A percentile compares a stretch with the other conserved stretches of the same genome.
phyloP scores from a whole-genome alignment of 2,888 invertebrate genomes.

The Nemurella pictetii region DNA sequence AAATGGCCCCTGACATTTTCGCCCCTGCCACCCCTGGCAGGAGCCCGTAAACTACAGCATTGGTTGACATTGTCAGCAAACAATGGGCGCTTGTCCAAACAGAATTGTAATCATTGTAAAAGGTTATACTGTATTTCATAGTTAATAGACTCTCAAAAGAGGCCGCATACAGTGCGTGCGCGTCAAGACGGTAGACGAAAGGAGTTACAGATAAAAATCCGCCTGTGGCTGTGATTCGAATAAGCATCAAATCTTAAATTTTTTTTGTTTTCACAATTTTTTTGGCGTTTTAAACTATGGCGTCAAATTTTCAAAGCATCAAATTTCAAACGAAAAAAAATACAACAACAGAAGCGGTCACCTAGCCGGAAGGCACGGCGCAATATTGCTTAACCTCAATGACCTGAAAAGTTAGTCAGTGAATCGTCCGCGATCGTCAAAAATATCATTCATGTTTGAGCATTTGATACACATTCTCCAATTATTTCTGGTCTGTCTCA shows the following conservation, averaged over 20 bases:
- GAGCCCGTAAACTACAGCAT: constrained; percentile 6
- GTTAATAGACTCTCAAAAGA: constrained; percentile 42
- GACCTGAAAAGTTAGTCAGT: too few species aligned
- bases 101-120: constrained; percentile 43
- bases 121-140: constrained; percentile 40
- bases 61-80: constrained; percentile 16
- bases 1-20: constrained; percentile 23
- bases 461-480: too few species aligned
- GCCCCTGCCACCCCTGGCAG: constrained; percentile 3
- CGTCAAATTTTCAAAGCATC: too few species aligned
- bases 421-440: too few species aligned
- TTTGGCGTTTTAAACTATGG: too few species aligned
- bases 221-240: too few species aligned
- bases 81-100: constrained; percentile 39
- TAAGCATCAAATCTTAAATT: too few species aligned
- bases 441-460: too few species aligned
- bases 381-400: not conserved
- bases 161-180: constrained; percentile 41
- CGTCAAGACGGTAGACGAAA: not conserved
- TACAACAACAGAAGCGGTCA: not conserved
- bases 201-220: too few species aligned
- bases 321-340: too few species aligned
- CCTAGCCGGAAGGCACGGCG: not conserved
- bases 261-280: too few species aligned
- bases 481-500: too few species aligned